Evolutionary conservation across 2,888 invertebrate genomes (phyloP).

Genomic region (Merodon equestris): DNA sequence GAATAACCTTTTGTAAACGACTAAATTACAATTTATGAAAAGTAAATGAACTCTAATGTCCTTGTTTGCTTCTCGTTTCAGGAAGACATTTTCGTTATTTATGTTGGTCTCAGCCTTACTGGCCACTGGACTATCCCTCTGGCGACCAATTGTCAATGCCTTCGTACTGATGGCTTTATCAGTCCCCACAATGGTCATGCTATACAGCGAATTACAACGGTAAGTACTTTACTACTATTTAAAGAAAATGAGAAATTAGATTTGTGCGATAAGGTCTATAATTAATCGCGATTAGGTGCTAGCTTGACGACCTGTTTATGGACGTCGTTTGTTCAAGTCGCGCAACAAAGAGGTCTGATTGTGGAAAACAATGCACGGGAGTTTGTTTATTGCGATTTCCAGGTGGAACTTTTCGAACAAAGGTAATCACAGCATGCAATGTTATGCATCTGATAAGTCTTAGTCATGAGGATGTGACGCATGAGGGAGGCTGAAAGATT

Average conservation of each 20-base stretch:
- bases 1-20: too few species aligned
- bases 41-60: too few species aligned
- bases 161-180: conserved; percentile 88
- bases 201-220: conserved; percentile 85
- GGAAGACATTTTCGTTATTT: conserved; percentile 83
- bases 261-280: neutral
- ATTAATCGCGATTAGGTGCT: neutral
- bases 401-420: too few species aligned
- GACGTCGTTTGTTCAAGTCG: too few species aligned
- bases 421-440: too few species aligned
- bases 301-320: neutral
- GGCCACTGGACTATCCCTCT: conserved; percentile 84
- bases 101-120: conserved; percentile 82
- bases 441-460: too few species aligned
- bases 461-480: too few species aligned
- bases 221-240: conserved; percentile 78
- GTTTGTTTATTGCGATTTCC: too few species aligned
- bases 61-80: conserved; percentile 73
- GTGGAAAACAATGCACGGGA: too few species aligned
- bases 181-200: conserved; percentile 84
- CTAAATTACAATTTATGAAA: too few species aligned
- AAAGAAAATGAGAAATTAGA: neutral
- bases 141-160: conserved; percentile 90
- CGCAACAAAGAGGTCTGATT: too few species aligned
- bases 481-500: too few species aligned